These are phyloP conservation scores for Phoebastria nigripes DNA, from an alignment of 2,797 vertebrate species.

Conservation along the genomic window DNA sequence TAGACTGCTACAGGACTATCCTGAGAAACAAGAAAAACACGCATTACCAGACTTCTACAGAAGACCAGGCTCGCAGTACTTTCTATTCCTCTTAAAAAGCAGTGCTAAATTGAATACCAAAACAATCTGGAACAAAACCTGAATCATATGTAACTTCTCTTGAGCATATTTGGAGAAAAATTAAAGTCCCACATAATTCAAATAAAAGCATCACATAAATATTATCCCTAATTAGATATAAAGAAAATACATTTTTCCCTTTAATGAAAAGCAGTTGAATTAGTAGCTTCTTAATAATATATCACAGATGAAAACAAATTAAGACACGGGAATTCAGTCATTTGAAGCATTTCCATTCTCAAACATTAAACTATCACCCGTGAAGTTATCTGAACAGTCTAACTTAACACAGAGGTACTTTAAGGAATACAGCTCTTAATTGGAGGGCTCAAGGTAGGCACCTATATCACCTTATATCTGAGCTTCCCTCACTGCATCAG, in stretches of 20 bases:
- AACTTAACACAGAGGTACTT: background rate
- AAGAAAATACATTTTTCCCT: background rate
- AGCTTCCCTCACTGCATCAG: background rate
- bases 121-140: background rate
- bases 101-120: background rate
- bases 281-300: background rate
- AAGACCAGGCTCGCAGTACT: background rate
- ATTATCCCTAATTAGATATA: background rate
- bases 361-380: background rate
- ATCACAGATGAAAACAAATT: background rate
- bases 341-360: background rate
- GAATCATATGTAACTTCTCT: background rate
- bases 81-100: background rate
- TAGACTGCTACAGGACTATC: background rate
- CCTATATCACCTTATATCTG: background rate
- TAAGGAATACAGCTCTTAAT: background rate
- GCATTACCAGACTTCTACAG: background rate
- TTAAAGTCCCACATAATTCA: background rate
- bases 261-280: background rate
- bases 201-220: background rate
- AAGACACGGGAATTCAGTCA: background rate
- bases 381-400: background rate
- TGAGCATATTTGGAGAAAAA: background rate
- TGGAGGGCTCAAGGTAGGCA: background rate
- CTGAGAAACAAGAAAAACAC: conserved; percentile 59